phyloP scores from a whole-genome alignment of 2,888 invertebrate genomes.

The Dicycla oo region DNA sequence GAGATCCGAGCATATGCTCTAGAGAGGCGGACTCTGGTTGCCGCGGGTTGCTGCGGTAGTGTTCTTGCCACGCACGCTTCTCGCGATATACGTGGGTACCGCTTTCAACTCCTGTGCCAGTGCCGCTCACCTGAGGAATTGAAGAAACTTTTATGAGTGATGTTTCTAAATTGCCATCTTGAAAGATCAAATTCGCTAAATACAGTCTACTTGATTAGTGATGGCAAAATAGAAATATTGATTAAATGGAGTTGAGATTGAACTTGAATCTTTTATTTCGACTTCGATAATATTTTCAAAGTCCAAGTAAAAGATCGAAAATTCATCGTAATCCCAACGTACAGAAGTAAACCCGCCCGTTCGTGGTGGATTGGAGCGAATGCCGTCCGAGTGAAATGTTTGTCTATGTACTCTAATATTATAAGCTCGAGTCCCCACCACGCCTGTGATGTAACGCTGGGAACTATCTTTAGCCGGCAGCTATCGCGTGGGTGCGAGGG shows the following conservation, averaged over 20 bases:
- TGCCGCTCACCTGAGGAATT: slow-evolving; percentile 82
- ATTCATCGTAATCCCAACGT: slow-evolving; percentile 71
- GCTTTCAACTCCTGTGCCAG: slow-evolving; percentile 83
- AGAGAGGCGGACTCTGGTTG: slow-evolving; percentile 90
- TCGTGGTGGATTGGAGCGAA: slow-evolving; percentile 84
- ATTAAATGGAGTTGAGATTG: slow-evolving; percentile 16
- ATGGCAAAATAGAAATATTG: slow-evolving; percentile 52
- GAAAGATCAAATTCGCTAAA: slow-evolving; percentile 6
- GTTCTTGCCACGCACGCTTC: slow-evolving; percentile 89
- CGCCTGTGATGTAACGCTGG: slow-evolving; percentile 88
- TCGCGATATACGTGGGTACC: slow-evolving; percentile 92
- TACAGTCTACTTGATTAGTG: neutral
- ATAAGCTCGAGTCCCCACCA: slow-evolving; percentile 88
- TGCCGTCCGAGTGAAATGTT: slow-evolving; percentile 88
- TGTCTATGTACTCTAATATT: slow-evolving; percentile 90
- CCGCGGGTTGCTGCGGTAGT: slow-evolving; percentile 89
- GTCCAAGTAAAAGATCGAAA: slow-evolving; percentile 69
- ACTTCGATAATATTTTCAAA: slow-evolving; percentile 47
- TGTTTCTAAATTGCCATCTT: slow-evolving; percentile 44
- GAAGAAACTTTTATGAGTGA: slow-evolving; percentile 26
- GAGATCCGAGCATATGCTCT: slow-evolving; percentile 97
- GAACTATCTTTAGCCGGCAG: slow-evolving; percentile 85
- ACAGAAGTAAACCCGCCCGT: slow-evolving; percentile 83
- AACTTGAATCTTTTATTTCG: slow-evolving; percentile 50
- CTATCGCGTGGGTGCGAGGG: slow-evolving; percentile 77